Conservation (phyloP, 2,797 vertebrate genomes). For the Synanceia verrucosa region DNA sequence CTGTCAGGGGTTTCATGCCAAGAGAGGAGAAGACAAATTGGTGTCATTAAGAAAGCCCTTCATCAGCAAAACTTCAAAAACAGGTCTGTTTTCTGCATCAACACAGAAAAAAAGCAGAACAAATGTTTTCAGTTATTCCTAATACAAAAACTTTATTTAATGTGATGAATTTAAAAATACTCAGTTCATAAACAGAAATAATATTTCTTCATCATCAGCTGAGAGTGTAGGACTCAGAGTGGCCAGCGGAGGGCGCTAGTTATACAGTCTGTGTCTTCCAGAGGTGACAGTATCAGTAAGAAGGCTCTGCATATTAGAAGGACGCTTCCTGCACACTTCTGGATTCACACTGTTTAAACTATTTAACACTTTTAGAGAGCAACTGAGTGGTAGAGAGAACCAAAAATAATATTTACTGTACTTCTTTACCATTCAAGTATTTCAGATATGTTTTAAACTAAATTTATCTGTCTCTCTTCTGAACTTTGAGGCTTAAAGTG, state of each 20-base stretch:
- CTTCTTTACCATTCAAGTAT: neutral
- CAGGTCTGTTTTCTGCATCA: neutral
- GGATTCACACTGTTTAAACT: neutral
- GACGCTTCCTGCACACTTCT: neutral
- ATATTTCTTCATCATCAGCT: neutral
- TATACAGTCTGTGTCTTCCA: neutral
- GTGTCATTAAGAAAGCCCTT: constrained; percentile 47
- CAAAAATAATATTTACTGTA: neutral
- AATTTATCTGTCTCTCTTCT: neutral
- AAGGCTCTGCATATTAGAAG: neutral
- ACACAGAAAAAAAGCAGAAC: neutral
- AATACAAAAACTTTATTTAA: too few relatives aligned
- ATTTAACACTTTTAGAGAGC: neutral
- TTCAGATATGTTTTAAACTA: neutral
- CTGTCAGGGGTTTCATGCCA: constrained; percentile 14
- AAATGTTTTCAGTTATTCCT: too few relatives aligned
- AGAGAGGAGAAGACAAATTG: constrained; percentile 40
- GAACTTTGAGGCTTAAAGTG: neutral
- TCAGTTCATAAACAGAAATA: neutral
- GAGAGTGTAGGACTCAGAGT: neutral
- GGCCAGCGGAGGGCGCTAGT: constrained; percentile 46
- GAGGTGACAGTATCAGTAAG: neutral
- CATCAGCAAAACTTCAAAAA: constrained; percentile 47
- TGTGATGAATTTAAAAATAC: neutral
- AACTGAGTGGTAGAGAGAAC: neutral